Percentiles rank a stretch among this genome's conserved stretches.
These are phyloP conservation scores for Agrotis segetum DNA, from an alignment of 2,888 invertebrate species.

Conservation along the genomic window DNA sequence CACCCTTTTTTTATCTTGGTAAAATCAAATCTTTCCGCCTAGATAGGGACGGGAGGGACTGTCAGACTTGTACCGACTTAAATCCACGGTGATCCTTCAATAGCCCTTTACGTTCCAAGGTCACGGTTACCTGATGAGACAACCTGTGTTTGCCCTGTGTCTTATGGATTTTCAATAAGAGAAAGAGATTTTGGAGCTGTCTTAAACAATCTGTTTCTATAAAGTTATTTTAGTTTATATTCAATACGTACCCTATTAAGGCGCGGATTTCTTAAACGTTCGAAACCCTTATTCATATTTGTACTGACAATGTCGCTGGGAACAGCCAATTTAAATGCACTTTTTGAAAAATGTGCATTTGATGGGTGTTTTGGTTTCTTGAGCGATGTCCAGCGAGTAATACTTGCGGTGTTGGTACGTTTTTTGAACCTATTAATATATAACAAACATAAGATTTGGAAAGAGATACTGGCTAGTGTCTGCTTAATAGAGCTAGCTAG, in stretches of 20 bases:
- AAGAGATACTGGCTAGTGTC: too few relatives aligned
- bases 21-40: too few relatives aligned
- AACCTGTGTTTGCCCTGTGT: too few relatives aligned
- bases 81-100: too few relatives aligned
- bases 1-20: too few relatives aligned
- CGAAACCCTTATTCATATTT: conserved; percentile 94
- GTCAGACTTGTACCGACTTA: too few relatives aligned
- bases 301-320: conserved; percentile 77
- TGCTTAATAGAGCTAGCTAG: too few relatives aligned
- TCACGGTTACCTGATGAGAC: too few relatives aligned
- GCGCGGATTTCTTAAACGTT: conserved; percentile 94
- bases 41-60: too few relatives aligned
- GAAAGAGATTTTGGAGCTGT: background rate
- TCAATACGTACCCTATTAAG: conserved; percentile 93
- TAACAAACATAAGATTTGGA: too few relatives aligned
- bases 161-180: background rate
- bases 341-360: conserved; percentile 17
- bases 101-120: too few relatives aligned
- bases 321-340: background rate
- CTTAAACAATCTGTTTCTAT: background rate
- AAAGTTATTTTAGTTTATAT: background rate
- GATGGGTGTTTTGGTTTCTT: conserved; percentile 13
- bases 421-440: conserved; percentile 12
- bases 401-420: conserved; percentile 6
- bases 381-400: conserved; percentile 7